Base-by-base conservation (phyloP, 2,797 vertebrate genomes). In the Perodicticus potto region DNA sequence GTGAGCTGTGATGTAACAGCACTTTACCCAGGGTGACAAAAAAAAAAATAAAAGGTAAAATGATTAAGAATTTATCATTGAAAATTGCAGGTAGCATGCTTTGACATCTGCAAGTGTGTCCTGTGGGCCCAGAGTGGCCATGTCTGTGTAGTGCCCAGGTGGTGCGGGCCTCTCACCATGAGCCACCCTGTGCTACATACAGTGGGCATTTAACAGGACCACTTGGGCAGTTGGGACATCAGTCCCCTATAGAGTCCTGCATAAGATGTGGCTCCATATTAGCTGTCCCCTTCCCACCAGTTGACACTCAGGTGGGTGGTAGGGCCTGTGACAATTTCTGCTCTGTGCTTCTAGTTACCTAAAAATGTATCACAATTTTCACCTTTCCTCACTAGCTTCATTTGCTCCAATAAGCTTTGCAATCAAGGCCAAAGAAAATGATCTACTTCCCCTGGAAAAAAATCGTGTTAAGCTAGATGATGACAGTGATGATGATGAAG, bases 391-490 rank as follows among this genome's bases (percentile, higher is more conserved):
- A 91, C 82, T 98, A 99, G 99, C 98, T 53, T 99, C 99, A 1
- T 99, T 99, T 98, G 99, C 99, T n/a, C 99, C 99, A 22, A 99
- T 99, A 98, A 99, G 99, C 97, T 99, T 99, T 97, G 99, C 99
- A 53, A 99, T 99, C 98, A 99, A 99, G 97, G 99, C 99, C 93
- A 99, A 99, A 97, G 99, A 99, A 98, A 99, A 99, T 0, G 99
- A 99, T 98, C 98, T 99, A 94, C 98, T 99, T 95, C 99, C 99
- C 22, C 97, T 99, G 98, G 99, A 99, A 98, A 99, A 99, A 98
- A 99, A 99, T 96, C 98, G 99, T 37, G 99, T 99, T 76, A 99
- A 99, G 88, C 97, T 99, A 81, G 99, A 99, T 22, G 99, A 99
- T 34, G 99, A 99, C 98, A 99, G 99, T 0, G 99, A 99, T 13